Evolutionary conservation across 2,888 invertebrate species (phyloP).

Genomic region (Eurois occulta): DNA sequence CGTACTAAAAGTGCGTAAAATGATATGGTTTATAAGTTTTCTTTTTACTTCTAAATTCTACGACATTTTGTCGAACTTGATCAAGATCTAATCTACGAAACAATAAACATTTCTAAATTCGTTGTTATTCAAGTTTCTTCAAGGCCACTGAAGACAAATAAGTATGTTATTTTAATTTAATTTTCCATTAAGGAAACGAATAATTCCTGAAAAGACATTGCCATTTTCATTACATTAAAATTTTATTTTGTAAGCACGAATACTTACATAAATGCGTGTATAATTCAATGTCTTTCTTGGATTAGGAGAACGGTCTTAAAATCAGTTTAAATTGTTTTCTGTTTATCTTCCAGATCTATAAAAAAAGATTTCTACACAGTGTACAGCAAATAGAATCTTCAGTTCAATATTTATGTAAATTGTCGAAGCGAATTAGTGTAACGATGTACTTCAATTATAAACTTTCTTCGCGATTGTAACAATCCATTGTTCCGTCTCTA

Average conservation of each 20-base stretch:
- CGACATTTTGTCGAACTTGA: background rate
- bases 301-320: background rate
- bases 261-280: background rate
- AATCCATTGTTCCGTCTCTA: constrained; percentile 37
- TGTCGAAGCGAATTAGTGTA: constrained; percentile 38
- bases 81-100: background rate
- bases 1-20: background rate
- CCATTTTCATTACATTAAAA: constrained; percentile 22
- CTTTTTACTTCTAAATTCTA: background rate
- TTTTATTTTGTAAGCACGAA: background rate
- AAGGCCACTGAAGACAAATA: constrained; percentile 5
- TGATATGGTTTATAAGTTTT: background rate
- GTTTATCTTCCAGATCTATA: background rate
- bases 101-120: background rate
- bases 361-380: background rate
- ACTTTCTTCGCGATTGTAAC: constrained; percentile 46
- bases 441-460: constrained; percentile 39
- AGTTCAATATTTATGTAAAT: constrained; percentile 48
- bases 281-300: background rate
- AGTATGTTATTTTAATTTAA: constrained; percentile 13
- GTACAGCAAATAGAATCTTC: constrained; percentile 12
- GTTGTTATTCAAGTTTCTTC: background rate
- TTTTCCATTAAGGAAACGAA: constrained; percentile 5
- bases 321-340: constrained; percentile 3
- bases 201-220: constrained; percentile 12